A percentile compares a stretch with the other conserved stretches of the same genome.
These are phyloP conservation scores for Gymnocheta viridis DNA, from an alignment of 2,888 invertebrate species.

Conservation along the genomic window DNA sequence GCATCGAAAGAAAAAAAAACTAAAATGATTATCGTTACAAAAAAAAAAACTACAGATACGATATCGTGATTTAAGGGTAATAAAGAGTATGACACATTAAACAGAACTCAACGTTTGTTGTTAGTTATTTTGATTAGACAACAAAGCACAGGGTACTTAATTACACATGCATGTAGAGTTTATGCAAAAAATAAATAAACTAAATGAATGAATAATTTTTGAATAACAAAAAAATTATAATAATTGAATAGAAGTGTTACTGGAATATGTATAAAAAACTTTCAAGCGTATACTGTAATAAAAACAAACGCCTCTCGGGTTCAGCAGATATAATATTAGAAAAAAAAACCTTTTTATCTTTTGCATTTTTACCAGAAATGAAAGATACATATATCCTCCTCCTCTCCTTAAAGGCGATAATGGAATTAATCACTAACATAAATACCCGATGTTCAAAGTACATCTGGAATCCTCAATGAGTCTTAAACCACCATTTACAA, in stretches of 20 bases:
- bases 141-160: constrained; percentile 2
- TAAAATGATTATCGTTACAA: constrained; percentile 10
- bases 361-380: too few species aligned
- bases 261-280: background rate
- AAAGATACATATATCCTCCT: too few species aligned
- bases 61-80: constrained; percentile 33
- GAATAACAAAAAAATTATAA: background rate
- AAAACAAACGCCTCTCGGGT: background rate
- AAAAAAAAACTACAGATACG: constrained; percentile 1
- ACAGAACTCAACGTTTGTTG: background rate
- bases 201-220: constrained; percentile 27
- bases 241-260: constrained; percentile 2
- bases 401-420: too few species aligned
- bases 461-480: too few species aligned
- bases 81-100: constrained; percentile 41
- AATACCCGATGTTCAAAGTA: too few species aligned
- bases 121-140: constrained; percentile 2
- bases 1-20: constrained; percentile 8
- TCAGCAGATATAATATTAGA: background rate
- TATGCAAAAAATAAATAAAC: background rate
- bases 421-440: too few species aligned
- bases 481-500: too few species aligned
- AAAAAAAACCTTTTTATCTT: background rate
- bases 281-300: background rate
- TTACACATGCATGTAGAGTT: constrained; percentile 5